phyloP scores from a whole-genome alignment of 2,113 vertebrate species.

The Acanthisitta chloris region DNA sequence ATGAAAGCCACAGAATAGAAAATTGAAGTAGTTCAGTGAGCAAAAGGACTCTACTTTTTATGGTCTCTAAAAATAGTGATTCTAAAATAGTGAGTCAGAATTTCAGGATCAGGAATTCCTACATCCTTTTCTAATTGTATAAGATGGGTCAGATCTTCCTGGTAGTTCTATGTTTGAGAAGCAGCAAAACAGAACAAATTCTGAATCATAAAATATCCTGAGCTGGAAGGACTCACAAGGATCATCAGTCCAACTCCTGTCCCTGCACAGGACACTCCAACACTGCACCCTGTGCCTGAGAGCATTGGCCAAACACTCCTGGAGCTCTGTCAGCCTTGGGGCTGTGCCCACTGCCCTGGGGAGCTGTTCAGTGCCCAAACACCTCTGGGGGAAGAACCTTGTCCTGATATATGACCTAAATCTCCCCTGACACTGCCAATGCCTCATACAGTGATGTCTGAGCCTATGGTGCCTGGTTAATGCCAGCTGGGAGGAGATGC shows the following conservation, averaged over 20 bases:
- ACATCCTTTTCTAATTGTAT: not conserved
- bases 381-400: not conserved
- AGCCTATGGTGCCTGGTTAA: not conserved
- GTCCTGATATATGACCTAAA: not conserved
- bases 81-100: not conserved
- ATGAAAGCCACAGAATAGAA: not conserved
- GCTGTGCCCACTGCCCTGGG: not conserved
- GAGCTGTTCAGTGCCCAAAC: not conserved
- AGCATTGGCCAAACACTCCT: not conserved
- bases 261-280: not conserved
- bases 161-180: not conserved
- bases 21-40: not conserved
- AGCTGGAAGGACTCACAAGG: accelerated
- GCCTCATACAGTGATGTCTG: not conserved
- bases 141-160: not conserved
- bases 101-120: not conserved
- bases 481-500: not conserved
- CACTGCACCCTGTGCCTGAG: not conserved
- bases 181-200: not conserved
- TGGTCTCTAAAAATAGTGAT: not conserved
- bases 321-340: not conserved
- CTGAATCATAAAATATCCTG: not conserved
- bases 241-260: accelerated
- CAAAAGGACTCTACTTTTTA: not conserved
- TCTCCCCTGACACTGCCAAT: accelerated